These are phyloP conservation scores for Actinia equina DNA, from an alignment of 64 coral and sea anemone species.

Conservation along the genomic window DNA sequence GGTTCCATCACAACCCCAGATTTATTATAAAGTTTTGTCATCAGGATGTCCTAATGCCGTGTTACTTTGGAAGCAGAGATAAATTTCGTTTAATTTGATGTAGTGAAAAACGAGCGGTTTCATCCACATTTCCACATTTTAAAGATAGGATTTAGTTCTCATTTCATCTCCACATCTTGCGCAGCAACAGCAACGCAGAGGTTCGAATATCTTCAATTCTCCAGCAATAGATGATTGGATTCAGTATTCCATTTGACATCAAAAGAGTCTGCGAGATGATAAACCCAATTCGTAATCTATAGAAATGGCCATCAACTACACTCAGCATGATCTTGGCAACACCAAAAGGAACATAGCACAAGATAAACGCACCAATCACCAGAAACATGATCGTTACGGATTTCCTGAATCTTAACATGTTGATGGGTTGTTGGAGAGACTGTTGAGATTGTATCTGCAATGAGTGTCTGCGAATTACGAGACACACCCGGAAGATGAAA, in stretches of 20 bases:
- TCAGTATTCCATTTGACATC: not conserved
- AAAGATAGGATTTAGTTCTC: not conserved
- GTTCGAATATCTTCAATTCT: not conserved
- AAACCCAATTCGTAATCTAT: not conserved
- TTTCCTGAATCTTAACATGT: not conserved
- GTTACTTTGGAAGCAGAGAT: too few relatives aligned
- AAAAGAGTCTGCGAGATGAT: not conserved
- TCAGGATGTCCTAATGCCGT: too few relatives aligned
- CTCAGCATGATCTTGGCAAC: not conserved
- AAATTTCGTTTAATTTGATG: too few relatives aligned
- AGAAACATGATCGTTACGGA: not conserved
- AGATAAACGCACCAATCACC: not conserved
- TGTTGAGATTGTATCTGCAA: slow-evolving; percentile 10
- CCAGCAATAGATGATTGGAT: slow-evolving; percentile 18
- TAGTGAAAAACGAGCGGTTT: too few relatives aligned
- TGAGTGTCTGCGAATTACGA: not conserved
- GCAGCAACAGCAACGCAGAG: not conserved
- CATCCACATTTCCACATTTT: too few relatives aligned
- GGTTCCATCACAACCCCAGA: too few relatives aligned
- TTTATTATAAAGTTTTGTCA: too few relatives aligned
- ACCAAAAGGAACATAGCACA: not conserved
- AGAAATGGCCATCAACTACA: not conserved
- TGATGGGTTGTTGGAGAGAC: not conserved
- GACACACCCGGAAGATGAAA: not conserved
- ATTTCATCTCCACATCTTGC: not conserved